Evolutionary conservation across 2,113 vertebrate species (phyloP), one percentile per base, ranked within the genome.

Genomic region (Urocynchramus pylzowi): DNA sequence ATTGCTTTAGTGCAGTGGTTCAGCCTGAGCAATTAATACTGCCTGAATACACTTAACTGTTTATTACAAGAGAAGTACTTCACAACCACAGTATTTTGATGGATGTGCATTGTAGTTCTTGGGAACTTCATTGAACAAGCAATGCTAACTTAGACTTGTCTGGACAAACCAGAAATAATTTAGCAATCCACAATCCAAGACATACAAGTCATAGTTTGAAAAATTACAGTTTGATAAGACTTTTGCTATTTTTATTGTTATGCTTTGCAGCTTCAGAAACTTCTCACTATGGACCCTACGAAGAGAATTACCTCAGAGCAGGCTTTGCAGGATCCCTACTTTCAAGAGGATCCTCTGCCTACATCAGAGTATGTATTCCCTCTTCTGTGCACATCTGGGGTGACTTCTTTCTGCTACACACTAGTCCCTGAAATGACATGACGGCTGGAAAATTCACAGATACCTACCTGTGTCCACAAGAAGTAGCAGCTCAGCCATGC

Each of bases 241-340:
- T 30, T 94, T 90, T 69, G 20, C 45, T 95, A 6, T 93, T 90
- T 91, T 82, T 68, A 44, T 71, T 97, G 21, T 97, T 74, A 37
- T 49, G 64, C 4, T 96, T 92, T 85, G 28, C 95, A 99, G 99
- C 99, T 99, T 90, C 99, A 99, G 97, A 99, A 99, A 91, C 99
- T 99, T 87, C 99, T 99, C 60, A 99, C 99, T 59, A 99, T 99
- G 99, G 99, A 99, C 97, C 99, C 99, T 86, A 99, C 99, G 30
- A 99, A 99, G 97, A 98, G 99, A 97, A 99, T 99, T 96, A 99
- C 99, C 60, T 99, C 99, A 44, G 99, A 99, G 95, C 99, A 99
- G 98, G 98, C 99, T 53, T 98, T 99, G 91, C 99, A 99, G 97
- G 99, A 99, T 93, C 98, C 98, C 11, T 99, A 99, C 93, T 99